Percentiles rank a stretch among this genome's conserved stretches.
Evolutionary conservation across 2,113 vertebrate genomes (phyloP).

Genomic region (Ramphastos sulfuratus): DNA sequence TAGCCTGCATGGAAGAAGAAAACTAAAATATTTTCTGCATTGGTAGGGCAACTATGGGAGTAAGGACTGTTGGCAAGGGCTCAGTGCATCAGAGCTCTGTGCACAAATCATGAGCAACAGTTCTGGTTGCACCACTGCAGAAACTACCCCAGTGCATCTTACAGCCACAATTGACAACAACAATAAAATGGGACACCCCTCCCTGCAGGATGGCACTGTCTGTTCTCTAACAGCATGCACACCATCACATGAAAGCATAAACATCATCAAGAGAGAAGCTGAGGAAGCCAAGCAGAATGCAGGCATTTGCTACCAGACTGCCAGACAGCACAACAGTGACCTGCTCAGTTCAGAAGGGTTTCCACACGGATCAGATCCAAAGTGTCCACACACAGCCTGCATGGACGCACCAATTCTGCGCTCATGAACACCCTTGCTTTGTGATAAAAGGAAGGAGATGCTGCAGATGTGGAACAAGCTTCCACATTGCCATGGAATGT

Average conservation of each 20-base stretch:
- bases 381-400: background rate
- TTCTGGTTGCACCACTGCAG: background rate
- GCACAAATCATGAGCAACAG: background rate
- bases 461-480: constrained; percentile 9
- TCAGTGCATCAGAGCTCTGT: background rate
- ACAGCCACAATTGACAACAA: background rate
- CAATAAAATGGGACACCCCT: background rate
- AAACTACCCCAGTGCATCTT: background rate
- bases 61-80: background rate
- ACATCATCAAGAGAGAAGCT: background rate
- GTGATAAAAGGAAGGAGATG: background rate
- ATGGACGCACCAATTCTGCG: background rate
- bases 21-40: background rate
- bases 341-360: background rate
- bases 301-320: background rate
- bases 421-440: background rate
- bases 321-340: background rate
- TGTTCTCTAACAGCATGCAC: background rate
- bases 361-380: background rate
- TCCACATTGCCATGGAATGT: background rate
- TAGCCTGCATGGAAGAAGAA: background rate
- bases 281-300: background rate
- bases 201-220: background rate
- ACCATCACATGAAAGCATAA: background rate
- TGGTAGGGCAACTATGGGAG: background rate